Base-by-base conservation (phyloP, 2,797 vertebrate genomes). In the Threskiornis aethiopicus region DNA sequence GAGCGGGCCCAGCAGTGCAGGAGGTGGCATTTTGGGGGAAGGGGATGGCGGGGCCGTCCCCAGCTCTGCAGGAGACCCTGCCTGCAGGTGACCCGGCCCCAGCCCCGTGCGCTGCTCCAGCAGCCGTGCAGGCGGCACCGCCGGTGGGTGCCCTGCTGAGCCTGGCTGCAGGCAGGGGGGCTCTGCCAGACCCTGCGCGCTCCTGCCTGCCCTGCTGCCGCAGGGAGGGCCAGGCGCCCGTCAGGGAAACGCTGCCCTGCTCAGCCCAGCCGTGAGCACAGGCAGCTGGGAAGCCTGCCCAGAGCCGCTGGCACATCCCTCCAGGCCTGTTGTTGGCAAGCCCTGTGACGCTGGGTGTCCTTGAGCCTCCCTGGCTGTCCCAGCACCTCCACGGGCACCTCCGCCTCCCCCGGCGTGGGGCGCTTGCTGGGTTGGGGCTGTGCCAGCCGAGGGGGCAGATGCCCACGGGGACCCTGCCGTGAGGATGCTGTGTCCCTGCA, bases 1-100 rank as follows among this genome's bases (percentile, higher is more conserved):
- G 96, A 98, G 80, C 95, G 96, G 76, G 98, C 92, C 61, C 94
- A 95, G 71, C 98, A 98, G 57, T 86, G 97, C 33, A 90, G 97
- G 37, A 97, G 98, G 72, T 54, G 51, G 39, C 14, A 6, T 7
- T 37, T 12, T 6, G 20, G 6, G 13, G 18, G 16, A 10, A 24
- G 8, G 28, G 26, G 31, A 17, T 6, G 19, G 42, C 5, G 3
- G 31, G 55, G 39, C 19, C 64, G 69, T n/a, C 39, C n/a, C 42
- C 62, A 78, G 91, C 61, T n/a, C 29, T 24, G 29, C 11, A 10
- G 26, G 49, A 17, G 28, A 66, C n/a, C n/a, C 59, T 21, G 41
- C 31, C 13, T 1, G 10, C 19, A 12, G 1, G 3, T 18, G 12
- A 28, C 37, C 16, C n/a, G 22, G 62, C 10, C 0, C 71, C 71